These are phyloP conservation scores for Scaptodrosophila lebanonensis DNA, from an alignment of 1,140 invertebrate genomes.

Conservation along the genomic window DNA sequence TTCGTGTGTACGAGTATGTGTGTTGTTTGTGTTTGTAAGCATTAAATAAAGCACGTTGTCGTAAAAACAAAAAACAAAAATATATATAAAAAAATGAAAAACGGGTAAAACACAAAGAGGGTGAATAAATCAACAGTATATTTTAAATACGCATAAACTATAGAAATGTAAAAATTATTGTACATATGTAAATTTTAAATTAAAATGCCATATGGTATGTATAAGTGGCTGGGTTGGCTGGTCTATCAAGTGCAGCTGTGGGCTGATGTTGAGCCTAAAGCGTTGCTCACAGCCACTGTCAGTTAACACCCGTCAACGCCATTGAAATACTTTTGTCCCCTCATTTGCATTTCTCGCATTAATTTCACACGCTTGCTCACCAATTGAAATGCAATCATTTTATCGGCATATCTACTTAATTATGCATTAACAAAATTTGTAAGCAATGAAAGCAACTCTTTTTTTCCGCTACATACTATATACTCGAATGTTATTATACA, in stretches of 20 bases:
- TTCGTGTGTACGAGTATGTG: conserved; percentile 4
- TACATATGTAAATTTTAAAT: conserved; percentile 9
- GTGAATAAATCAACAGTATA: conserved; percentile 19
- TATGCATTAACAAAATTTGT: conserved; percentile 40
- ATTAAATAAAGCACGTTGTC: conserved; percentile 22
- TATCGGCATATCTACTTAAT: conserved; percentile 48
- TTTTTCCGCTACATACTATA: no score
- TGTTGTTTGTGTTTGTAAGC: no score
- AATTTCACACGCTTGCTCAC: conserved; percentile 17
- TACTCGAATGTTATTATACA: conserved; percentile 20
- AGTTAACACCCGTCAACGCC: not conserved
- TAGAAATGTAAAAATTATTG: conserved; percentile 16
- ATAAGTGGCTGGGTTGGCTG: no score
- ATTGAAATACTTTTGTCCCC: not conserved
- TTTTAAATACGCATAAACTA: conserved; percentile 10
- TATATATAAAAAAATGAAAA: conserved; percentile 37
- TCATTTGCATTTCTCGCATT: conserved; percentile 33
- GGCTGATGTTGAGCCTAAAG: no score
- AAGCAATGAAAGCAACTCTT: conserved; percentile 29
- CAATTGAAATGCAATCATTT: conserved; percentile 45
- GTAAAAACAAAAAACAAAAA: conserved; percentile 38
- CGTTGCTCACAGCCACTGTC: no score
- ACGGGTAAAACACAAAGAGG: conserved; percentile 18
- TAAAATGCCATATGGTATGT: conserved; percentile 12
- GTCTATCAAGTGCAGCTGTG: no score